Evolutionary conservation across 2,888 invertebrate genomes (phyloP), one percentile per base, ranked within the genome.

Genomic region (Frankliniella intonsa): DNA sequence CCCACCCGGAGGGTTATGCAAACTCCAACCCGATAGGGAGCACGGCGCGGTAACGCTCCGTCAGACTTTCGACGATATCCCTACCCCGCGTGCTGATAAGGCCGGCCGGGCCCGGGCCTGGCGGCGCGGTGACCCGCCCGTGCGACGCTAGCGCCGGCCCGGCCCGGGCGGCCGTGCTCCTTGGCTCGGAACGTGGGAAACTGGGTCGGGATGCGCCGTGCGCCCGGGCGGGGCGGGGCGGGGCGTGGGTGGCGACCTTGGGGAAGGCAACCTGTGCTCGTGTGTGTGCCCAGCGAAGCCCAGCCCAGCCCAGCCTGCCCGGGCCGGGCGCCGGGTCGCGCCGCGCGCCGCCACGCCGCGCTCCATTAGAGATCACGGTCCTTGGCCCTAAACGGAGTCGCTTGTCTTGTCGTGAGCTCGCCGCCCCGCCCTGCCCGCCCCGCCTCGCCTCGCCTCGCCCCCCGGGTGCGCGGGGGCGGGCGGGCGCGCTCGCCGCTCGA

Each of bases 201-300:
- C 69, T 76, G 69, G 69, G 69, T 76, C 69, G 69, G 12, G 69
- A 76, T 76, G 69, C 69, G 22, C 69, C 8, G 69, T 12, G 22
- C 25, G 69, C 22, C 22, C 22, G 22, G 25, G 69, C 7, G 22
- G n/a, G n/a, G n/a, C 69, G 22, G 25, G 69, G 69, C 69, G 25
- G 22, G 69, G 69, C 69, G 69, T 76, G 69, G 69, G 69, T 25
- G 69, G 69, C 69, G 69, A 76, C 69, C 69, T 76, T 76, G 69
- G 69, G 25, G 25, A 76, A 76, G 69, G 69, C 69, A 76, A 76
- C 69, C 25, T 76, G 69, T 76, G 69, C 25, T 12, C 69, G 62
- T 62, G 62, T 62, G 62, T 62, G 62, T 62, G 62, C n/a, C 62
- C 62, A 62, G 62, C 62, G 38, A 38, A 38, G 38, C 17, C 55